Evolutionary conservation across 2,113 vertebrate species (phyloP), one percentile per base, ranked within the genome.

Genomic region (Chrysemys picta): DNA sequence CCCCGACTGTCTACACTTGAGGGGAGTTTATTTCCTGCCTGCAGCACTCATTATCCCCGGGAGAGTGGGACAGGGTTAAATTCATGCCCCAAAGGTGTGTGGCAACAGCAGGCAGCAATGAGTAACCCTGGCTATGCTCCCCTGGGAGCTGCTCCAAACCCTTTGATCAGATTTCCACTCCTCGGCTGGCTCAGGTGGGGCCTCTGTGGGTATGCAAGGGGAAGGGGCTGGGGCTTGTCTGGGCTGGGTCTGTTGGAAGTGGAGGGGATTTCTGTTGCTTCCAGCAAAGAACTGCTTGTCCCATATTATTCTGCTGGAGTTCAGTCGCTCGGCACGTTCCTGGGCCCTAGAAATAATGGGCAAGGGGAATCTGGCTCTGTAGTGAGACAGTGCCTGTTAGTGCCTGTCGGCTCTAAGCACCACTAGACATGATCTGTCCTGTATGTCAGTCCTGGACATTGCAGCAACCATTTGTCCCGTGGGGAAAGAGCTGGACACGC

Each of bases 151-250:
- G 49, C 8, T 29, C 21, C 80, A 49, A 8, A 22, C 38, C 24
- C 3, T 31, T 69, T 65, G 3, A 45, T 45, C 69, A 5, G 69
- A 38, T 42, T 42, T 75, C 69, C 38, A 75, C n/a, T 75, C 19
- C 19, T 38, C 22, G 25, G 38, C 4, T 54, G 9, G 72, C 21
- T 72, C 13, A 5, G 38, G 29, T 31, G 56, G 10, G 5, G 14
- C 29, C 86, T 89, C 17, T 84, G 35, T 14, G 10, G 17, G n/a
- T 82, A 19, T 0, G 1, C 0, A 53, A 31, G 19, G n/a, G 50
- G 11, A 42, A 82, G 42, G 47, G 19, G 14, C 65, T 81, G 49
- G 1, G 79, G 42, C 75, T 47, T 78, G 24, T 78, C 42, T 78
- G 21, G 65, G 75, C 5, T 78, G 75, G 38, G 75, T 27, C 25